Conservation (phyloP, 2,888 invertebrate species). For the Brassicogethes aeneus region DNA sequence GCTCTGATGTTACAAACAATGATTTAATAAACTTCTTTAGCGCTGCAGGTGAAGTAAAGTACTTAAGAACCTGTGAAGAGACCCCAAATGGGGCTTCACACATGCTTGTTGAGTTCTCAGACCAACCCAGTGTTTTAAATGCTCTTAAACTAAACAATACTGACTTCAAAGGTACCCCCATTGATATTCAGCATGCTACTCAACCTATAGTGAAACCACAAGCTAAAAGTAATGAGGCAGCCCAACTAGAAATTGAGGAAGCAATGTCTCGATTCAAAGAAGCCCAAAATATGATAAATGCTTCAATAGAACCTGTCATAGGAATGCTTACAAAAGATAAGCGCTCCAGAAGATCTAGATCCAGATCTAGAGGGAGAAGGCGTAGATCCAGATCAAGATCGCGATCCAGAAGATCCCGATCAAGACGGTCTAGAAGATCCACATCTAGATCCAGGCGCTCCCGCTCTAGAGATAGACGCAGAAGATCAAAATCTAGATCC, state of each 20-base stretch:
- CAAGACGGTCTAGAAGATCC: conserved; percentile 37
- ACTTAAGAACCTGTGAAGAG: conserved; percentile 82
- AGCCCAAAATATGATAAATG: conserved; percentile 89
- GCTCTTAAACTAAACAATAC: conserved; percentile 79
- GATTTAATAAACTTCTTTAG: conserved; percentile 80
- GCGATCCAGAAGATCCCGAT: conserved; percentile 44
- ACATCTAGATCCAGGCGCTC: conserved; percentile 49
- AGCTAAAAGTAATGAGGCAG: conserved; percentile 91
- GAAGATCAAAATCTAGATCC: conserved; percentile 47
- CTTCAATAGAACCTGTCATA: conserved; percentile 86
- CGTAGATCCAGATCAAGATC: conserved; percentile 53
- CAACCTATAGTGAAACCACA: conserved; percentile 89
- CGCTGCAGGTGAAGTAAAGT: conserved; percentile 87
- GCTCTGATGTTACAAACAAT: conserved; percentile 59
- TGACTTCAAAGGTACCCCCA: conserved; percentile 59
- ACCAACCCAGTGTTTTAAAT: conserved; percentile 79
- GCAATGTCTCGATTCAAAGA: conserved; percentile 96
- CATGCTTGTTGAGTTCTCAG: conserved; percentile 87
- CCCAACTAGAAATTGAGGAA: conserved; percentile 91
- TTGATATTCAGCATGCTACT: conserved; percentile 79
- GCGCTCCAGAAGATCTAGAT: conserved; percentile 41
- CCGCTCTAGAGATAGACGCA: conserved; percentile 49
- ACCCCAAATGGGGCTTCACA: conserved; percentile 68
- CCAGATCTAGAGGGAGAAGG: conserved; percentile 37
- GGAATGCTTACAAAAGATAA: conserved; percentile 81